These are phyloP conservation scores for Chinchilla lanigera DNA, from an alignment of 2,113 vertebrate genomes.

Conservation along the genomic window DNA sequence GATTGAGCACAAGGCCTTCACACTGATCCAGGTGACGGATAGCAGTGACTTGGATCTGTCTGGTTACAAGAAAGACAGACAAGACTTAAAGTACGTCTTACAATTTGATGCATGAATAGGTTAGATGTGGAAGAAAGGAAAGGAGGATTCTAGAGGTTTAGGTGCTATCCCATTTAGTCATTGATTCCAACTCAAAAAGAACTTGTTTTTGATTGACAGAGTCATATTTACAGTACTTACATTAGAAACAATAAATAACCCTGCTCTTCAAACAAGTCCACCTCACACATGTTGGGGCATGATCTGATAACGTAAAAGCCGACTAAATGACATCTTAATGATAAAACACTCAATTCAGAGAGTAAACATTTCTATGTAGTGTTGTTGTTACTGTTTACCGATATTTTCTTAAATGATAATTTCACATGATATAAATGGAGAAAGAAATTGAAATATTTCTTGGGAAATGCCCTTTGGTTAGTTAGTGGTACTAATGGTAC, in stretches of 20 bases:
- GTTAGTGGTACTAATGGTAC: neutral
- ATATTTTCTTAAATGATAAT: neutral
- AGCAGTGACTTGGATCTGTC: neutral
- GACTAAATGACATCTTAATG: neutral
- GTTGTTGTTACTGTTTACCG: neutral
- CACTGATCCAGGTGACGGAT: neutral
- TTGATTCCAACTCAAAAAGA: neutral
- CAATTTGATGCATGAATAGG: neutral
- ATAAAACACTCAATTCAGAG: neutral
- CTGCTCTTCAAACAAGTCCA: neutral
- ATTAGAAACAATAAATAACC: neutral
- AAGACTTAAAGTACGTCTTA: neutral
- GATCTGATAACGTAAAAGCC: neutral
- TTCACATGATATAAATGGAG: neutral
- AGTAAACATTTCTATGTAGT: neutral
- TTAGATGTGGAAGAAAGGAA: neutral
- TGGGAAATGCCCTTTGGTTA: neutral
- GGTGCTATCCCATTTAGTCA: neutral
- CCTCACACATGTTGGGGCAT: neutral
- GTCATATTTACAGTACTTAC: neutral
- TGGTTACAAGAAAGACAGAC: neutral
- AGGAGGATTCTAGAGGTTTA: neutral
- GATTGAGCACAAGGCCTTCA: neutral
- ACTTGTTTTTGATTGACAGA: neutral
- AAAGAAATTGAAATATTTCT: neutral